phyloP scores from a whole-genome alignment of 2,113 vertebrate genomes.

The Callaeas wilsoni region DNA sequence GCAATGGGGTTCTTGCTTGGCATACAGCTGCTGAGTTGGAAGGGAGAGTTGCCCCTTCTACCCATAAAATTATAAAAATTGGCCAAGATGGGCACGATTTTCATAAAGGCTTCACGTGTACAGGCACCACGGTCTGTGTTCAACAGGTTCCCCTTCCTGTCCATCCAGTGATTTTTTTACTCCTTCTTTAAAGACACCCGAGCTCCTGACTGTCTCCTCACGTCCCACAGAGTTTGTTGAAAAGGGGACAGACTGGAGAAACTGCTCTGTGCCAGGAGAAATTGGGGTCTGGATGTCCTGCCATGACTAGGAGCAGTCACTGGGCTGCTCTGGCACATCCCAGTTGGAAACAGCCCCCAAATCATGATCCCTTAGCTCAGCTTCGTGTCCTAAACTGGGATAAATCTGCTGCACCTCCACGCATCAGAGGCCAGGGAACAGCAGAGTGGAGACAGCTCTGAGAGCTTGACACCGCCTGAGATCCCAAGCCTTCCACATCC shows the following conservation, averaged over 20 bases:
- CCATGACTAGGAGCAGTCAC: accelerated
- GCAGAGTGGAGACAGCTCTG: not conserved
- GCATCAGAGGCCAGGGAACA: not conserved
- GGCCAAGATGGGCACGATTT: not conserved
- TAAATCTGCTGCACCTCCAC: not conserved
- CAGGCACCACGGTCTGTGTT: not conserved
- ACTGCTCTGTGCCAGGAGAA: not conserved
- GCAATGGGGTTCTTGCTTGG: not conserved
- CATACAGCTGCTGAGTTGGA: not conserved
- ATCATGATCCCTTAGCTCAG: not conserved
- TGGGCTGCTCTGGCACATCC: not conserved
- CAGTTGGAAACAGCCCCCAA: not conserved
- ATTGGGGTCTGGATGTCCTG: not conserved
- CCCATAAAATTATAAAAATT: not conserved
- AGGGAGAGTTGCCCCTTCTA: not conserved
- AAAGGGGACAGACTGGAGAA: not conserved
- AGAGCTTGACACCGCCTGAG: not conserved
- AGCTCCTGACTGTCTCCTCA: not conserved
- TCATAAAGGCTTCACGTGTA: not conserved
- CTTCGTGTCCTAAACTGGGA: not conserved
- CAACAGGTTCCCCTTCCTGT: not conserved
- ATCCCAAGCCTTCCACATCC: not conserved
- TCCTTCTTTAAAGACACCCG: not conserved
- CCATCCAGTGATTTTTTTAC: not conserved
- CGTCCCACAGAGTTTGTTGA: not conserved